Evolutionary conservation across 1,140 invertebrate species (phyloP).

Genomic region (Mactra quadrangularis): DNA sequence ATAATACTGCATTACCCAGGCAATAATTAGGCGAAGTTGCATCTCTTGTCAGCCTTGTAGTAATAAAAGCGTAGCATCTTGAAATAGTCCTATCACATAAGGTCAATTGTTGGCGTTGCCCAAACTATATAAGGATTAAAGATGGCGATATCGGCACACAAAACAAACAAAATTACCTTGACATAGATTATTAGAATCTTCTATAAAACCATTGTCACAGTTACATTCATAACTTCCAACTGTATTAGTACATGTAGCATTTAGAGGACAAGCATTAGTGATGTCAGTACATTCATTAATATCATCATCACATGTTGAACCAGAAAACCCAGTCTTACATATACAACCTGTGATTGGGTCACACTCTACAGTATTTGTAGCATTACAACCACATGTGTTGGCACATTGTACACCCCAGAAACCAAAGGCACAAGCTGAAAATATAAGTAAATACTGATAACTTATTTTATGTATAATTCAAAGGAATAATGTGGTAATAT

Average conservation of each 20-base stretch:
- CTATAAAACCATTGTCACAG: slow-evolving; percentile 60
- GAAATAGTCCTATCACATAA: no score
- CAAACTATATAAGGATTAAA: no score
- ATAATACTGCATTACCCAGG: no score
- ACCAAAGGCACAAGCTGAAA: slow-evolving; percentile 39
- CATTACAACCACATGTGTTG: slow-evolving; percentile 36
- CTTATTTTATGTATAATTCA: no score
- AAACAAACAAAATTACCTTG: no score
- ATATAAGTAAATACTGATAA: no score
- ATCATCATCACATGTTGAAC: slow-evolving; percentile 38
- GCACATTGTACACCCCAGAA: slow-evolving; percentile 45
- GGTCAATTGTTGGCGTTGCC: no score
- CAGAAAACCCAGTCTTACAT: slow-evolving; percentile 30
- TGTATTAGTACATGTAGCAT: slow-evolving; percentile 89
- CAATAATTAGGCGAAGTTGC: no score
- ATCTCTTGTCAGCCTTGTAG: no score
- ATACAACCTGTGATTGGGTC: slow-evolving; percentile 35
- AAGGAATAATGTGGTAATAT: no score
- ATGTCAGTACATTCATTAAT: slow-evolving; percentile 65
- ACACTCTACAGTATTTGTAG: slow-evolving; percentile 5
- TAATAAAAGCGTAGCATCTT: no score
- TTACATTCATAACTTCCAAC: slow-evolving; percentile 91
- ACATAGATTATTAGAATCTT: not conserved
- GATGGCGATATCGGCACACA: no score
- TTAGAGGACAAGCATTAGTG: slow-evolving; percentile 53